Evolutionary conservation across 1,140 invertebrate genomes (phyloP).

Genomic region (Belonocnema kinseyi): DNA sequence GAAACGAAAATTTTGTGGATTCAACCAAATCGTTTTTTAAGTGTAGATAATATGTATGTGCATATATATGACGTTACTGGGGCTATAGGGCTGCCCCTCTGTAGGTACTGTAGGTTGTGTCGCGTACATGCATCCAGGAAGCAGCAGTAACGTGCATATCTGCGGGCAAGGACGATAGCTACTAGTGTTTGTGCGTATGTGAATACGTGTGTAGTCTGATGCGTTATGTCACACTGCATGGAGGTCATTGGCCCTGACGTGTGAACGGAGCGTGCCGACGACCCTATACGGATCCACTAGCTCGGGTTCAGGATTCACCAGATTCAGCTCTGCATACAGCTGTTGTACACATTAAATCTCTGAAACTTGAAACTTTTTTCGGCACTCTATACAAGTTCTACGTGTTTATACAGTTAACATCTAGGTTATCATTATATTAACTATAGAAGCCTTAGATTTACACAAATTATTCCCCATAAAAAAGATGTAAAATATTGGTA

Average conservation of each 20-base stretch:
- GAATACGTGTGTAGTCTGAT: conserved; percentile 41
- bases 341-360: too few species aligned
- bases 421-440: too few species aligned
- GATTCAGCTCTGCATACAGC: too few species aligned
- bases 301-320: not conserved
- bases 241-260: conserved; percentile 69
- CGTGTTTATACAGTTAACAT: too few species aligned
- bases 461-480: too few species aligned
- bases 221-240: conserved; percentile 54
- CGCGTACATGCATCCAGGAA: conserved; percentile 1
- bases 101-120: not conserved
- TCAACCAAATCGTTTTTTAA: too few species aligned
- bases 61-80: not conserved
- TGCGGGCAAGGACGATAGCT: conserved; percentile 10
- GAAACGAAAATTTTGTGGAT: too few species aligned
- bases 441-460: too few species aligned
- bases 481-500: too few species aligned
- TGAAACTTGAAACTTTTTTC: too few species aligned
- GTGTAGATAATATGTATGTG: too few species aligned
- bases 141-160: conserved; percentile 13
- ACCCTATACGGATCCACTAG: conserved; percentile 47
- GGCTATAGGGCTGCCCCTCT: conserved; percentile 18
- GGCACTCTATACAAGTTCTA: too few species aligned
- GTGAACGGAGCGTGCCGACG: conserved; percentile 65
- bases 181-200: conserved; percentile 38